Base-by-base conservation (phyloP, 2,113 vertebrate genomes). In the Dicentrarchus labrax region DNA sequence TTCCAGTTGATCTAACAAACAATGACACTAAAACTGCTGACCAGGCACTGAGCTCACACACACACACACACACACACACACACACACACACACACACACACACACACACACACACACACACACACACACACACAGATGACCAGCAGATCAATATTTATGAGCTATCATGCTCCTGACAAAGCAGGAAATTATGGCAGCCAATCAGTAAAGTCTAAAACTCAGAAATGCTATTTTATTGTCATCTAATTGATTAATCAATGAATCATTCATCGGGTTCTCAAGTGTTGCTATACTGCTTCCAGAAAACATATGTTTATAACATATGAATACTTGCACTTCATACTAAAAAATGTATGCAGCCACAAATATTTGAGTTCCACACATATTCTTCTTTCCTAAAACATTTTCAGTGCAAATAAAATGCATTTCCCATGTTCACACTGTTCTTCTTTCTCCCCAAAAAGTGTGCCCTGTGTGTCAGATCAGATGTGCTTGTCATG, bases 121-220 rank as follows among this genome's bases (percentile, higher is more conserved):
- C 39, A 67, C n/a, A 61, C 64, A 61, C 38, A 79, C 22, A 48
- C 50, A 77, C 19, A 77, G 36, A 79, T 70, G 61, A 82, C 86
- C 82, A 86, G 50, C 76, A 76, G 57, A 88, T 90, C 87, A 87
- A 91, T 92, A 86, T 91, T 93, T 86, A 91, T 90, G 81, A 75
- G 78, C 66, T 61, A 71, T 71, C 47, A 77, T 85, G 48, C 50
- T 88, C 76, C 81, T 85, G 84, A 83, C 84, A 89, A 85, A 90
- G 84, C 72, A 82, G 61, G 65, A 74, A 76, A 68, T 90, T 60
- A 83, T 78, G 47, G 69, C 72, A 85, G 76, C 82, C 82, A 83
- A 84, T 88, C 75, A 82, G 72, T 50, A 45, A 30, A 81, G 67
- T 59, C 51, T 62, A 36, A 88, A 74, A 5, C 39, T 71, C 4